Evolutionary conservation across 2,113 vertebrate species (phyloP).

Genomic region (Colius striatus): DNA sequence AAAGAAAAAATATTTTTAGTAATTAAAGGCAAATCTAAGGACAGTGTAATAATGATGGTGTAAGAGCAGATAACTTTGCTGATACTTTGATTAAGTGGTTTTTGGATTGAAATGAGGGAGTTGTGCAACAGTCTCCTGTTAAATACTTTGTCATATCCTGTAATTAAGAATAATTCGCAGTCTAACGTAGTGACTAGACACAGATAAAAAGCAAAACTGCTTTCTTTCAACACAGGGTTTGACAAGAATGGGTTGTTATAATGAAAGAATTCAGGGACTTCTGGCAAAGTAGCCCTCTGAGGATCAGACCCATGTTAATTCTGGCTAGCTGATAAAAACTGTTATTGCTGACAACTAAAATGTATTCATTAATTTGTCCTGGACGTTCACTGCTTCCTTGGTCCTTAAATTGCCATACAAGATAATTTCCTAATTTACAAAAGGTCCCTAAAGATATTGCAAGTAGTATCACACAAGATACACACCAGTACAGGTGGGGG

Average conservation of each 20-base stretch:
- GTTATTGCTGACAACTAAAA: neutral
- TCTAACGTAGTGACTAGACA: neutral
- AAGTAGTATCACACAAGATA: neutral
- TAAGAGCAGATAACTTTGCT: neutral
- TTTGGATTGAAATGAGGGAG: neutral
- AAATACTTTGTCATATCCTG: neutral
- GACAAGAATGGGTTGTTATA: neutral
- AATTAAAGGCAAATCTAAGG: neutral
- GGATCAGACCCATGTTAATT: neutral
- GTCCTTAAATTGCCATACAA: neutral
- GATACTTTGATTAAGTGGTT: neutral
- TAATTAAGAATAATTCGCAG: conserved; percentile 4
- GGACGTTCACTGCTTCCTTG: neutral
- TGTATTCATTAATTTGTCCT: neutral
- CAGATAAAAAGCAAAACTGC: neutral
- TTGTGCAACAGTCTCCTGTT: conserved; percentile 5
- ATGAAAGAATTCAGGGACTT: neutral
- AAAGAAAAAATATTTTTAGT: neutral
- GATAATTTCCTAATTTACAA: neutral
- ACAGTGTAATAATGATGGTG: neutral
- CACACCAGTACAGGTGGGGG: no score
- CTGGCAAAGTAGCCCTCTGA: neutral
- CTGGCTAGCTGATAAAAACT: neutral
- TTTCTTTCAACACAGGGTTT: neutral
- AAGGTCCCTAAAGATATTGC: neutral